Conservation (phyloP, 23 tunicate genomes). For the Phallusia fumigata region DNA sequence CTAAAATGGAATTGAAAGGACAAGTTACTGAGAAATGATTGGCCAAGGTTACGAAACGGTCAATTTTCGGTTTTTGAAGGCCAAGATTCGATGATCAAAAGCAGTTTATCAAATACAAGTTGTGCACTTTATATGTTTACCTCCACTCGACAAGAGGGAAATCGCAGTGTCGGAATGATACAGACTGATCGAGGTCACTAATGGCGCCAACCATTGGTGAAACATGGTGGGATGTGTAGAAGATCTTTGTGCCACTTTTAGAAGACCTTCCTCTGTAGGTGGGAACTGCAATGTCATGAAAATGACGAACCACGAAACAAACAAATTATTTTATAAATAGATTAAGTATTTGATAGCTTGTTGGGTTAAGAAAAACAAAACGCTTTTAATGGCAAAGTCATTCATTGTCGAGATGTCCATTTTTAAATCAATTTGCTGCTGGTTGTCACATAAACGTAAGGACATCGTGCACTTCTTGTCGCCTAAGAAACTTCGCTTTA, state of each 20-base stretch:
- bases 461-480: too few species aligned
- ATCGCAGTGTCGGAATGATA: constrained; percentile 22
- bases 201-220: constrained; percentile 41
- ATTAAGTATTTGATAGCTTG: neutral
- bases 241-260: neutral
- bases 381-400: too few species aligned
- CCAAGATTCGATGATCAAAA: too few species aligned
- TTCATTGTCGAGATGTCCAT: neutral
- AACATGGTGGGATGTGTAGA: constrained; percentile 17
- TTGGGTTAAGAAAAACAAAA: neutral
- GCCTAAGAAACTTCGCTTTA: too few species aligned
- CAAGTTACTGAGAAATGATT: too few species aligned
- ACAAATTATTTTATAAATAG: neutral
- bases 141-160: constrained; percentile 22
- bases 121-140: neutral
- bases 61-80: too few species aligned
- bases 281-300: neutral
- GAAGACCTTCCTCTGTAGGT: constrained; percentile 9
- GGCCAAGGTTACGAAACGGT: too few species aligned
- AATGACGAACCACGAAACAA: neutral
- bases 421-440: neutral
- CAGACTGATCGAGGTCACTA: neutral
- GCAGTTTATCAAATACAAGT: too few species aligned
- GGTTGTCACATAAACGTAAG: too few species aligned
- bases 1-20: neutral